Evolutionary conservation across 2,113 vertebrate genomes (phyloP), one percentile per base, ranked within the genome.

Genomic region (Rissa tridactyla): DNA sequence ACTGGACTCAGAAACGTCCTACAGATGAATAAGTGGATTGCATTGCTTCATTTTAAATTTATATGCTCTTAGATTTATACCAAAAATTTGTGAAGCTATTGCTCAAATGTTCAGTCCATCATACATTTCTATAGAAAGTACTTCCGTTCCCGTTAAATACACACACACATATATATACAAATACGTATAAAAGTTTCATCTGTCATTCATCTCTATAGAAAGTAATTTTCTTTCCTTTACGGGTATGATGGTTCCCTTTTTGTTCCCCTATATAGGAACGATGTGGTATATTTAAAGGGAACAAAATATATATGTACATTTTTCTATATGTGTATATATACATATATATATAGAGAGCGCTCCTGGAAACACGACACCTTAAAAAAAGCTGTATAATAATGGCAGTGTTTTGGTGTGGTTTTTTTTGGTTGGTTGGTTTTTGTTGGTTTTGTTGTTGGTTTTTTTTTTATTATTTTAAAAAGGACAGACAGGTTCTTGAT

Each of bases 351-450:
- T 7, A 46, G 42, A 42, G 40, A 40, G 14, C 16, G 11, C 25
- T 76, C 15, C 58, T 65, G 25, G 44, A 65, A 71, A 86, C 65
- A 52, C 0, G 2, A 34, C 15, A 71, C 10, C 29, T 58, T 27
- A 40, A 86, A 84, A 83, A 40, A 2, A 4, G 10, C 14, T 27
- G 10, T 20, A 55, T n/a, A 61, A 54, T 12, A 60, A n/a, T 11
- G 20, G 10, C 3, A 1, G 3, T 0, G 3, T n/a, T 73, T 79
- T n/a, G 51, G n/a, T n/a, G 8, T 27, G 17, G 10, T 5, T 6
- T 54, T 46, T 34, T n/a, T 42, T 19, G 20, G 7, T 55, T 34
- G 65, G 20, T 66, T 32, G 69, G 9, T 9, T 10, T n/a, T 26
- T 47, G 10, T 34, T 51, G 5, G 11, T 34, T 64, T 29, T 29